Conservation (phyloP, 2,113 vertebrate genomes). For the Vimba vimba region DNA sequence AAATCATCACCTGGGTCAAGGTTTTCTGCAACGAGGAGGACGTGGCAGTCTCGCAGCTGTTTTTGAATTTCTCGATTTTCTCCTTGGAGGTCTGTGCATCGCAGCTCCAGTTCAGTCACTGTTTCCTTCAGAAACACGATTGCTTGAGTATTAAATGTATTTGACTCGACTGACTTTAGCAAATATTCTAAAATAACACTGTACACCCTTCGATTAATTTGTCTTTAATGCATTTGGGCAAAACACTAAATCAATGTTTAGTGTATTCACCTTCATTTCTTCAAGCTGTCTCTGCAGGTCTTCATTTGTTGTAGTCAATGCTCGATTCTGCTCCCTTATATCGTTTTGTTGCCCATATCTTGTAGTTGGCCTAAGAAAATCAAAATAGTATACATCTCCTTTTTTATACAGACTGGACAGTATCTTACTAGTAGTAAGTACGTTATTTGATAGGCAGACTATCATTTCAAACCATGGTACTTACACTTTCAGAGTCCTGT, state of each 20-base stretch:
- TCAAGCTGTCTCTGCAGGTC: constrained; percentile 72
- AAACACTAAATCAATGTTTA: background rate
- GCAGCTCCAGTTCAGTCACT: constrained; percentile 64
- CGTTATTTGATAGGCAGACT: background rate
- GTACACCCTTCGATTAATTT: too few relatives aligned
- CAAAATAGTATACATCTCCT: background rate
- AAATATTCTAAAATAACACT: background rate
- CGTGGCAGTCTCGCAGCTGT: constrained; percentile 71
- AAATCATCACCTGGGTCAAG: constrained; percentile 65
- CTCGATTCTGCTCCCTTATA: constrained; percentile 71
- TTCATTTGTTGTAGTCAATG: constrained; percentile 66
- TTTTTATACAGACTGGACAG: background rate
- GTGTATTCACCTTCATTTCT: constrained; percentile 67
- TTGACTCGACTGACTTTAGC: background rate
- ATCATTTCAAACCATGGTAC: background rate
- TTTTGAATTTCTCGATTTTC: constrained; percentile 68
- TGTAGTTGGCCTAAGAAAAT: constrained; percentile 55
- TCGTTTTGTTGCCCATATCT: constrained; percentile 71
- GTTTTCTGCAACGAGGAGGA: constrained; percentile 65
- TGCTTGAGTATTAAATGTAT: background rate
- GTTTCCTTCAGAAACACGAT: constrained; percentile 63
- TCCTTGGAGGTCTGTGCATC: constrained; percentile 66
- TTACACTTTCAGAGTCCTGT: constrained; percentile 69
- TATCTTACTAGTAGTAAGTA: background rate
- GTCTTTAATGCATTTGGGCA: background rate